A percentile compares a stretch with the other conserved stretches of the same genome.
Conservation (phyloP, 2,888 invertebrate species). For the Lordiphosa fenestrarum region DNA sequence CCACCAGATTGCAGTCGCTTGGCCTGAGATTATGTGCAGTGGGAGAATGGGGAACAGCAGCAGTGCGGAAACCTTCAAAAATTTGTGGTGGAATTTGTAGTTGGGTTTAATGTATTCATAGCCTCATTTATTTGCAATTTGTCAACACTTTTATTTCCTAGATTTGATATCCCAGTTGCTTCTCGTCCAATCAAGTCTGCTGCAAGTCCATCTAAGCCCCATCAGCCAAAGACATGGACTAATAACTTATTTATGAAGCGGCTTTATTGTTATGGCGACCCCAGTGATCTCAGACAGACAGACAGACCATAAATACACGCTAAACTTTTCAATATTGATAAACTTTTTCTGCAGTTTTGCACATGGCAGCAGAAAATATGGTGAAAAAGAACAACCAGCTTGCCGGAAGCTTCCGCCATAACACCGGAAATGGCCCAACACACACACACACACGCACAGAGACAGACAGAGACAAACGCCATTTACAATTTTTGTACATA, state of each 20-base stretch:
- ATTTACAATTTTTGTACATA: slow-evolving; percentile 75
- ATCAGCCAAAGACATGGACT: slow-evolving; percentile 45
- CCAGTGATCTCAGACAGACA: slow-evolving; percentile 11
- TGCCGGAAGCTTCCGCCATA: slow-evolving; percentile 64
- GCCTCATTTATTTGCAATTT: too few relatives aligned
- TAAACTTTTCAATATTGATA: slow-evolving; percentile 69
- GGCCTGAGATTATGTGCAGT: too few relatives aligned
- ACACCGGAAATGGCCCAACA: slow-evolving; percentile 68
- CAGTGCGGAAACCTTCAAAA: too few relatives aligned
- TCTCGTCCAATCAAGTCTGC: slow-evolving; percentile 6
- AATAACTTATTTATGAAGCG: slow-evolving; percentile 71
- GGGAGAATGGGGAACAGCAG: too few relatives aligned
- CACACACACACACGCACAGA: slow-evolving; percentile 28
- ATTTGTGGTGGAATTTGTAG: too few relatives aligned
- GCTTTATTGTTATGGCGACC: slow-evolving; percentile 60
- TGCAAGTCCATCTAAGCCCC: slow-evolving; percentile 10
- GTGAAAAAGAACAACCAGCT: slow-evolving; percentile 14
- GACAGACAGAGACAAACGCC: slow-evolving; percentile 44
- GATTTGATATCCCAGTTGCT: too few relatives aligned
- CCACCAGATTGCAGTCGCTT: too few relatives aligned
- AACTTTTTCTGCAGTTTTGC: slow-evolving; percentile 58
- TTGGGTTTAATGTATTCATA: too few relatives aligned
- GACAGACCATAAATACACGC: slow-evolving; percentile 58
- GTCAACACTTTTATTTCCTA: too few relatives aligned
- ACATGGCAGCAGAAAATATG: slow-evolving; percentile 9